Base-by-base conservation (phyloP, 2,888 invertebrate genomes). In the Cylloceria caligata region DNA sequence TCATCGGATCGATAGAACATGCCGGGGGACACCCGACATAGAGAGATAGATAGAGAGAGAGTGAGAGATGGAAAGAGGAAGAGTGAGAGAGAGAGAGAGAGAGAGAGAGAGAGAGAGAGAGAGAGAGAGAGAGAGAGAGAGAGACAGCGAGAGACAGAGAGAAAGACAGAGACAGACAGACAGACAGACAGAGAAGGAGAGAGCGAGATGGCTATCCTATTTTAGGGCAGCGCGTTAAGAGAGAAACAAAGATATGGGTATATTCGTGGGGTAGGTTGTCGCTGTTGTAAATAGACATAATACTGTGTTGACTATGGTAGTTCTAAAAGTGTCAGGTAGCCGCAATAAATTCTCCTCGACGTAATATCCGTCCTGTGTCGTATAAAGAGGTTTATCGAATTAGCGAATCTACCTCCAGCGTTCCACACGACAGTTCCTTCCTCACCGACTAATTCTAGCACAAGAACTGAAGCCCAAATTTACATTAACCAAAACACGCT, bases 271-370 rank as follows among this genome's bases (percentile, higher is more conserved):
- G 60, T 72, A 72, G 55, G 64, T 39, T 52, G 67, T 62, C 36
- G 73, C 16, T 45, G 71, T 62, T 81, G 76, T 81, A 76, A 76
- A 52, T 49, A 73, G 77, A 81, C 60, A 55, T 57, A 64, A 81
- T 57, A 47, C 73, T 72, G 72, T 27, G 60, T 45, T 52, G 64
- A 69, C 77, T 73, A 69, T 77, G 64, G 69, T 64, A 68, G 77
- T 74, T 81, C 81, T 81, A 81, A 81, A 81, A 81, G 68, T 69
- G 68, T 81, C 77, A 57, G 77, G 77, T 74, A 76, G 80, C 73
- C 77, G 77, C 73, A 62, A 81, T 81, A 77, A 81, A 81, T 78
- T 81, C 73, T 64, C 52, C 73, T 71, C 77, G 73, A 76, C 81
- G 68, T 77, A 74, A 81, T 68, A 73, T 55, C 60, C 45, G 52